These are phyloP conservation scores for Oryzias sinensis DNA, from an alignment of 2,797 vertebrate species.

Conservation along the genomic window DNA sequence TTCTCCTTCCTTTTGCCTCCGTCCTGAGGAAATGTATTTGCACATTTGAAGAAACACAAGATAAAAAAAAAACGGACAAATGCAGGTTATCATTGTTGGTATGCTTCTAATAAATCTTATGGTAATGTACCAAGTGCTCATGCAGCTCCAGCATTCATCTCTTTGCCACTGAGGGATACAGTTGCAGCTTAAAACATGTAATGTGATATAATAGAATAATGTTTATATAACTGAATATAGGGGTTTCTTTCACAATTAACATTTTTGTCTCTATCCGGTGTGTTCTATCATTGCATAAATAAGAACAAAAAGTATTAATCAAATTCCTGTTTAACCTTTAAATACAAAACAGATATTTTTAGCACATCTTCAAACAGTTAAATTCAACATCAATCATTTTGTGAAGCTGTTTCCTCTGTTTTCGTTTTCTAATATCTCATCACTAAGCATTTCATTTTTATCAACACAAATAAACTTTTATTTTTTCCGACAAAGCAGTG, in stretches of 20 bases:
- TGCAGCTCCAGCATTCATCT: conserved; percentile 17
- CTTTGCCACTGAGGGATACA: conserved; percentile 24
- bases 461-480: not conserved
- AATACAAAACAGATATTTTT: conserved; percentile 6
- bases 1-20: conserved; percentile 51
- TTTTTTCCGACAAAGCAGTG: conserved; percentile 5
- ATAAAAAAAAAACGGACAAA: conserved; percentile 61
- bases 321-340: conserved; percentile 5
- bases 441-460: no score
- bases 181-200: conserved; percentile 17
- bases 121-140: conserved; percentile 38
- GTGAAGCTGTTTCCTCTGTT: no score
- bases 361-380: conserved; percentile 4
- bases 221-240: conserved; percentile 2
- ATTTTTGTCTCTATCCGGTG: not conserved
- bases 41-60: conserved; percentile 63
- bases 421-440: no score
- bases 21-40: conserved; percentile 66
- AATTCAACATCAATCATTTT: not conserved
- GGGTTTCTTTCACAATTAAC: conserved; percentile 12
- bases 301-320: not conserved
- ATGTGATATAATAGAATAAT: conserved; percentile 8
- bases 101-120: conserved; percentile 56
- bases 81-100: conserved; percentile 66
- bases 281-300: not conserved